Conservation (phyloP, 2,113 vertebrate species). For the Alaudala cheleensis region DNA sequence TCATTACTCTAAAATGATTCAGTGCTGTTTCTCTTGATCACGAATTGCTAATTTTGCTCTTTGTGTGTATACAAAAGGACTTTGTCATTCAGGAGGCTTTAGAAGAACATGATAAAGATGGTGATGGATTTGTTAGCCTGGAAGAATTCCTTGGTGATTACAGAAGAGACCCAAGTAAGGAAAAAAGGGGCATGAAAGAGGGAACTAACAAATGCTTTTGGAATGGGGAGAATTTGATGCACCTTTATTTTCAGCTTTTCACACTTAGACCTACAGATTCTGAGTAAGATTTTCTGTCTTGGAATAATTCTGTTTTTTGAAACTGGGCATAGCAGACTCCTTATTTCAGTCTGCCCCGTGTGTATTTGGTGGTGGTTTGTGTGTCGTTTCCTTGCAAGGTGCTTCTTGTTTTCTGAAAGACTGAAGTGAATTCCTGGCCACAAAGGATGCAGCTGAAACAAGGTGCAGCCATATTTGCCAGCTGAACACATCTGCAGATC, state of each 20-base stretch:
- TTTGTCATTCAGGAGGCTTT: conserved; percentile 94
- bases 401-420: not conserved
- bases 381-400: not conserved
- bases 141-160: conserved; percentile 94
- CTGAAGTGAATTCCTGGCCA: not conserved
- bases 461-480: not conserved
- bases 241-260: not conserved
- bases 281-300: not conserved
- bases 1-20: not conserved
- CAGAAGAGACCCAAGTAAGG: conserved; percentile 85
- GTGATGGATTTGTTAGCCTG: conserved; percentile 89
- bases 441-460: not conserved
- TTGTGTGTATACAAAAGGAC: conserved; percentile 75
- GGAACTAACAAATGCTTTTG: not conserved
- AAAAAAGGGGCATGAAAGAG: not conserved
- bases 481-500: not conserved
- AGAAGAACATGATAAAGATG: conserved; percentile 89
- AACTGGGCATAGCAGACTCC: not conserved
- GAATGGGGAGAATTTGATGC: not conserved
- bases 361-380: not conserved
- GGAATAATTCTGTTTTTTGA: not conserved
- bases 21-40: not conserved
- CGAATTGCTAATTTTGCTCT: not conserved
- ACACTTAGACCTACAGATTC: not conserved
- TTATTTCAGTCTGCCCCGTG: not conserved